Conservation (phyloP, 1,140 invertebrate genomes). For the Drosophila guanche region DNA sequence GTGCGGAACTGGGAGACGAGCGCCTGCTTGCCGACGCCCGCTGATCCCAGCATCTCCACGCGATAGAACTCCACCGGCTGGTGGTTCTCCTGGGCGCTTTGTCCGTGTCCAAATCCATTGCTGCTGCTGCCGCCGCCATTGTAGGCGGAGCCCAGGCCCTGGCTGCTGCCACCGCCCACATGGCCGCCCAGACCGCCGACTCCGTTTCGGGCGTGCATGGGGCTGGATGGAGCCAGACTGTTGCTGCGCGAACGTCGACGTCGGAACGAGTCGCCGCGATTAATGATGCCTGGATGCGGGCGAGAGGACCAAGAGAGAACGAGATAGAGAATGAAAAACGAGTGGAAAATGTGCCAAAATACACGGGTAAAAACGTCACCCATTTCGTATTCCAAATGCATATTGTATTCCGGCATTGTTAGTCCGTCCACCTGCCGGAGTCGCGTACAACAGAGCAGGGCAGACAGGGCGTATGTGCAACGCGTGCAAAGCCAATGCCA, state of each 20-base stretch:
- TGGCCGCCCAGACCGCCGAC: slow-evolving; percentile 71
- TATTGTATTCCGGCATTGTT: slow-evolving; percentile 34
- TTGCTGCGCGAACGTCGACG: slow-evolving; percentile 91
- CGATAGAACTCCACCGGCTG: slow-evolving; percentile 86
- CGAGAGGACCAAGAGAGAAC: not conserved
- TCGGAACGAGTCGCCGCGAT: slow-evolving; percentile 94
- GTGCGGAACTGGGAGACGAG: slow-evolving; percentile 96
- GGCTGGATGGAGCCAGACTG: slow-evolving; percentile 86
- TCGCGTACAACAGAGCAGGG: no score
- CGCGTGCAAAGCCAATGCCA: slow-evolving; percentile 47
- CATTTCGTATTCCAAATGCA: slow-evolving; percentile 32
- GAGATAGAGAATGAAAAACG: slow-evolving; percentile 1
- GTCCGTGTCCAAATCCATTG: slow-evolving; percentile 79
- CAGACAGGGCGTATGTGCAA: slow-evolving; percentile 52
- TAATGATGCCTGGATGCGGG: slow-evolving; percentile 90
- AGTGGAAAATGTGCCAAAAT: slow-evolving; percentile 15
- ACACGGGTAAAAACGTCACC: slow-evolving; percentile 6
- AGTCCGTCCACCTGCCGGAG: slow-evolving; percentile 5
- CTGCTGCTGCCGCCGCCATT: slow-evolving; percentile 79
- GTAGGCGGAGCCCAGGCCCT: slow-evolving; percentile 75
- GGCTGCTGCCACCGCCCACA: slow-evolving; percentile 81
- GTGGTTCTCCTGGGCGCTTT: slow-evolving; percentile 49
- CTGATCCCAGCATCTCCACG: slow-evolving; percentile 92
- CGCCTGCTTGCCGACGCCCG: slow-evolving; percentile 95
- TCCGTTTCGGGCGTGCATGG: slow-evolving; percentile 71